A percentile compares a stretch with the other conserved stretches of the same genome.
Conservation (phyloP, 2,113 vertebrate genomes). For the Corydoras maculifer region DNA sequence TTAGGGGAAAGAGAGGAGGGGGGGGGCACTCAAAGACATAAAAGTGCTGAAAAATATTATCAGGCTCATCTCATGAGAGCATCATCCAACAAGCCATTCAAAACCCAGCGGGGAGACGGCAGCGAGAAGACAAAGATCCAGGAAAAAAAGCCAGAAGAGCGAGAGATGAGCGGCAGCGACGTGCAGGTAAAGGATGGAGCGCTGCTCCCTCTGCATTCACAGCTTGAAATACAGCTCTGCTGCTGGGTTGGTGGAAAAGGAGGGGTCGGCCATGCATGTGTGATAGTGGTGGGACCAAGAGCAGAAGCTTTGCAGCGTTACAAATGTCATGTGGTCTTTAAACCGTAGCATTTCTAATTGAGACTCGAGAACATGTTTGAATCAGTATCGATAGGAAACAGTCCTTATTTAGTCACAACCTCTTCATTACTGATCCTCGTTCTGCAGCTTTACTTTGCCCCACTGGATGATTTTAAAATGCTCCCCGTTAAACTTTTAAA, state of each 20-base stretch:
- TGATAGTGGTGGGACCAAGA: too few relatives aligned
- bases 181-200: neutral
- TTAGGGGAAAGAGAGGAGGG: too few relatives aligned
- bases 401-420: neutral
- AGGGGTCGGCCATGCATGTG: too few relatives aligned
- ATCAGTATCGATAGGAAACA: neutral
- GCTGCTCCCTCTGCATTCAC: too few relatives aligned
- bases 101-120: conserved; percentile 5
- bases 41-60: conserved; percentile 25
- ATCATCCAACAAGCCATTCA: conserved; percentile 4
- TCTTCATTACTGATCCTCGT: too few relatives aligned
- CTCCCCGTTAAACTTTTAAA: conserved; percentile 29
- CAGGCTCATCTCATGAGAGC: conserved; percentile 3
- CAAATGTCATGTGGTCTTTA: too few relatives aligned
- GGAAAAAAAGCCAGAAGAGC: conserved; percentile 20
- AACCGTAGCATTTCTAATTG: too few relatives aligned
- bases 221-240: too few relatives aligned
- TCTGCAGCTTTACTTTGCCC: too few relatives aligned
- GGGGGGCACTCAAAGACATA: neutral
- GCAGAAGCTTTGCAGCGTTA: too few relatives aligned
- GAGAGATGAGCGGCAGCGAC: neutral
- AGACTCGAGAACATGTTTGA: too few relatives aligned
- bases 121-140: conserved; percentile 10
- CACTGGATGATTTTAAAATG: conserved; percentile 5
- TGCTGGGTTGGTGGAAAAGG: too few relatives aligned